phyloP scores from a whole-genome alignment of 2,113 vertebrate species.

The Brachypteracias leptosomus region DNA sequence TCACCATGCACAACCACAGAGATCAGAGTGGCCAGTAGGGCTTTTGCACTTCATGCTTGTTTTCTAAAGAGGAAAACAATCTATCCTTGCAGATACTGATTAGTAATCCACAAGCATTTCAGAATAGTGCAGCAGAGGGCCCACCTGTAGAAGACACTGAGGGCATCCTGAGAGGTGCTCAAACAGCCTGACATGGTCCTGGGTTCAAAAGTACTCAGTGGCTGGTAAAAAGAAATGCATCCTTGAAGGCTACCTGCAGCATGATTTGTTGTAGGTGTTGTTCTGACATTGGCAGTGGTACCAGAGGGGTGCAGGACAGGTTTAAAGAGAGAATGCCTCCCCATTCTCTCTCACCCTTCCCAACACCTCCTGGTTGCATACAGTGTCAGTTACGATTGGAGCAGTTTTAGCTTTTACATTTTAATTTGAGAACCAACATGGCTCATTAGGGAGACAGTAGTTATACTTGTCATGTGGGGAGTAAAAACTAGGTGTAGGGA shows the following conservation, averaged over 20 bases:
- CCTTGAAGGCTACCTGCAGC: background rate
- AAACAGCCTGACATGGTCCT: background rate
- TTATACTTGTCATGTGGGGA: background rate
- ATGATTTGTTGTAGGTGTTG: fast-evolving
- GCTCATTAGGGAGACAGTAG: background rate
- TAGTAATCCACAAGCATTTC: background rate
- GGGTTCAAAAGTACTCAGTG: background rate
- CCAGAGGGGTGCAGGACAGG: background rate
- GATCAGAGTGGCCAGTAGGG: background rate
- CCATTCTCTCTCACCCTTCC: background rate
- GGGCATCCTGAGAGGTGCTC: background rate
- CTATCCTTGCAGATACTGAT: background rate
- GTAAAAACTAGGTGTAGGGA: background rate
- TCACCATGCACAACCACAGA: fast-evolving
- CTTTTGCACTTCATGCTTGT: background rate
- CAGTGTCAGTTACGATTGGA: background rate
- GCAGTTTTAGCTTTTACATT: background rate
- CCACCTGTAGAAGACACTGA: background rate
- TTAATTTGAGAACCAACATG: background rate
- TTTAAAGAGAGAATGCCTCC: background rate
- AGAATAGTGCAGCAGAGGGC: background rate
- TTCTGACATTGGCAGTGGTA: background rate
- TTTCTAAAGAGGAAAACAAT: background rate
- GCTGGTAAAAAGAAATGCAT: background rate
- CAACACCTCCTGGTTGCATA: background rate